Percentiles rank a stretch among this genome's conserved stretches.
These are phyloP conservation scores for Oceanodroma tethys DNA, from an alignment of 2,113 vertebrate species.

Conservation along the genomic window DNA sequence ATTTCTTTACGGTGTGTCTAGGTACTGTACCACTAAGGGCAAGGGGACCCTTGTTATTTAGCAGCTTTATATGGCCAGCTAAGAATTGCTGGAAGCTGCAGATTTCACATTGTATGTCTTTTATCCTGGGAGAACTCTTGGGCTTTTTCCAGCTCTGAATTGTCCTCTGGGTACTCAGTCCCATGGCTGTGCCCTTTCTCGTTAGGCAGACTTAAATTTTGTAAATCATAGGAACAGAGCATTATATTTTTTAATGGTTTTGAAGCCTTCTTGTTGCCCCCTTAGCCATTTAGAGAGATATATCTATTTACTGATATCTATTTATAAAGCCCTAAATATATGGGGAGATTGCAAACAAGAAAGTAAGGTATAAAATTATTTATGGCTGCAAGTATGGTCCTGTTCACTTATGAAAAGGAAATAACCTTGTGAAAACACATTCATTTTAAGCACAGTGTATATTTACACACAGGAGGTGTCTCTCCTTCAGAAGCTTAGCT, in stretches of 20 bases:
- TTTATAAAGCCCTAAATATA: no score
- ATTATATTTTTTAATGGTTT: background rate
- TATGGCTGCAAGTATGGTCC: background rate
- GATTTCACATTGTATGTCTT: background rate
- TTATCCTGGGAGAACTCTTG: background rate
- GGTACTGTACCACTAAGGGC: background rate
- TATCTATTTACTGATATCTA: no score
- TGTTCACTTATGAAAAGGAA: constrained; percentile 19
- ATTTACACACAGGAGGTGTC: constrained; percentile 33
- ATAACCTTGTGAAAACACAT: constrained; percentile 6
- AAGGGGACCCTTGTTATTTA: background rate
- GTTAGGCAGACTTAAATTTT: background rate
- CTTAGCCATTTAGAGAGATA: background rate
- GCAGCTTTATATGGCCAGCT: background rate
- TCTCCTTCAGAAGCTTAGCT: background rate
- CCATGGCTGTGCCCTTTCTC: background rate
- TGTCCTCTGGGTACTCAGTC: background rate
- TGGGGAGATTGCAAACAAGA: background rate
- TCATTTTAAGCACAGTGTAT: background rate
- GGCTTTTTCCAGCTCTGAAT: background rate
- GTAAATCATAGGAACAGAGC: background rate
- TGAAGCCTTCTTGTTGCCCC: background rate
- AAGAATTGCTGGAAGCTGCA: background rate
- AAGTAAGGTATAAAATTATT: background rate
- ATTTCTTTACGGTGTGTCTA: background rate